A percentile compares a stretch with the other conserved stretches of the same genome.
phyloP scores from a whole-genome alignment of 2,888 invertebrate genomes.

The Chaitophorus viminalis region DNA sequence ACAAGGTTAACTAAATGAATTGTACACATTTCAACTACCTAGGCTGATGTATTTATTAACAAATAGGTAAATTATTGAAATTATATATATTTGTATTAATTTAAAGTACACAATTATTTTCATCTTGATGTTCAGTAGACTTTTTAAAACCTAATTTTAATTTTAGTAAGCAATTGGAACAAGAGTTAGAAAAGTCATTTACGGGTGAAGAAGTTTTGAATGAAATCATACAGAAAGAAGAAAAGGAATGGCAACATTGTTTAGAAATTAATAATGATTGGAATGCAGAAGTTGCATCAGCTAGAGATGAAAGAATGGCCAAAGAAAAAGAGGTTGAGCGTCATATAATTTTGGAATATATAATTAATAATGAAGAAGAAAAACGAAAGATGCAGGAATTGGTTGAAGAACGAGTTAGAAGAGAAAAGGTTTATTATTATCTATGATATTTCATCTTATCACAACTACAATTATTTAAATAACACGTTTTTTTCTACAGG shows the following conservation, averaged over 20 bases:
- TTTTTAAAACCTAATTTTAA: not conserved
- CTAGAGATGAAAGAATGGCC: conserved; percentile 7
- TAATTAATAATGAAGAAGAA: conserved; percentile 38
- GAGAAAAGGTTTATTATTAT: conserved; percentile 71
- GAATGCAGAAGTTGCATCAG: conserved; percentile 5
- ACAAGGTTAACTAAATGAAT: not conserved
- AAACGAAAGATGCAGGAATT: conserved; percentile 64
- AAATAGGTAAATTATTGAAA: not conserved
- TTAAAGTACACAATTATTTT: not conserved
- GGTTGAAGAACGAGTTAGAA: conserved; percentile 68
- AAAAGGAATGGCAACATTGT: conserved; percentile 24
- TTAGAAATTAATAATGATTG: conserved; percentile 29
- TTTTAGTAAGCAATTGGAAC: conserved; percentile 14
- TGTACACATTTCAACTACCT: not conserved
- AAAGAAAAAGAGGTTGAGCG: conserved; percentile 23
- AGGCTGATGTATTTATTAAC: not conserved
- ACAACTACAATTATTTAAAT: conserved; percentile 25
- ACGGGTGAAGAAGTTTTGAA: not conserved
- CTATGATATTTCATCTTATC: no score
- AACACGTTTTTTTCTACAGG: conserved; percentile 68
- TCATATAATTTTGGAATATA: conserved; percentile 66
- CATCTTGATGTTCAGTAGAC: not conserved
- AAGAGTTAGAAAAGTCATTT: conserved; percentile 1
- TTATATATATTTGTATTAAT: not conserved
- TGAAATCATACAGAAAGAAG: conserved; percentile 18